A percentile compares a stretch with the other conserved stretches of the same genome.
These are phyloP conservation scores for Thyatira batis DNA, from an alignment of 2,888 invertebrate species.

Conservation along the genomic window DNA sequence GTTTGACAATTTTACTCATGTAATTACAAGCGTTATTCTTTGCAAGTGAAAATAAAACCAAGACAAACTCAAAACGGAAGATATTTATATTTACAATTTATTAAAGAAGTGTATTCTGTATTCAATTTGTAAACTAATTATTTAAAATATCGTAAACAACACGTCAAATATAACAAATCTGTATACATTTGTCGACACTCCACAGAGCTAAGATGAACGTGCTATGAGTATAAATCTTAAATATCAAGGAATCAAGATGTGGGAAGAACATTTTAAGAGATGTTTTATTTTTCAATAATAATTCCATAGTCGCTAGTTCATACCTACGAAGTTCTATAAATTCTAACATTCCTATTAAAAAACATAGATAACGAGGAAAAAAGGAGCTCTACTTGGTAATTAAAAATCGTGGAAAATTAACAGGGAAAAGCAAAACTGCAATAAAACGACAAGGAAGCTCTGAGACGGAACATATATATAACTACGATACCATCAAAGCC, in stretches of 20 bases:
- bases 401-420: background rate
- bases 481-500: background rate
- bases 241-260: background rate
- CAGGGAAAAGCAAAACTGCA: background rate
- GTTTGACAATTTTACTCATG: background rate
- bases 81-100: background rate
- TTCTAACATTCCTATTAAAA: too few relatives aligned
- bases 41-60: slow-evolving; percentile 15
- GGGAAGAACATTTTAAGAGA: too few relatives aligned
- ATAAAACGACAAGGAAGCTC: background rate
- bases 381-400: too few relatives aligned
- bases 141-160: background rate
- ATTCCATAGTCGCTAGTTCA: too few relatives aligned
- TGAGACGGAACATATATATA: background rate
- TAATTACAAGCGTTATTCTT: slow-evolving; percentile 8
- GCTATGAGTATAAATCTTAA: background rate
- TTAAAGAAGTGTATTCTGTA: background rate
- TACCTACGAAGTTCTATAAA: too few relatives aligned
- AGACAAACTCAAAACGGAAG: slow-evolving; percentile 29
- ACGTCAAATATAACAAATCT: background rate
- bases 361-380: background rate
- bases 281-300: too few relatives aligned
- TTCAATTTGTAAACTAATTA: background rate
- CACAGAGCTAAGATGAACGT: background rate
- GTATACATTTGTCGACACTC: background rate